Percentiles rank a stretch among this genome's conserved stretches.
These are phyloP conservation scores for Melieria omissa DNA, from an alignment of 2,888 invertebrate species.

Conservation along the genomic window DNA sequence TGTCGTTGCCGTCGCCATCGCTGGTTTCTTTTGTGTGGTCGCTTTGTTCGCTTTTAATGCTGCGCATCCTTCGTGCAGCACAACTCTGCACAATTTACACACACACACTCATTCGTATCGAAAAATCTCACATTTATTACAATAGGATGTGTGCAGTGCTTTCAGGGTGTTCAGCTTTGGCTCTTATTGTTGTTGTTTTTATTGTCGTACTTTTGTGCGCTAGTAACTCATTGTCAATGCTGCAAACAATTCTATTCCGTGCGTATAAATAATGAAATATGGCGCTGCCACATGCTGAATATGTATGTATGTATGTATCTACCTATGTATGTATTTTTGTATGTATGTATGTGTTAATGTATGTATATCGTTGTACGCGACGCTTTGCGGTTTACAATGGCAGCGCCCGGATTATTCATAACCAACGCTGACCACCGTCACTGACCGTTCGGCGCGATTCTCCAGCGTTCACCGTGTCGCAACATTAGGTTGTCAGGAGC, in stretches of 20 bases:
- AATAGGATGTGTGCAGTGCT: background rate
- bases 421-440: constrained; percentile 6
- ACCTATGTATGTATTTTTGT: background rate
- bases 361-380: background rate
- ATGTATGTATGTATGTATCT: background rate
- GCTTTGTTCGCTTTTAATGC: too few relatives aligned
- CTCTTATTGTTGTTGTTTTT: background rate
- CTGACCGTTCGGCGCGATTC: too few relatives aligned
- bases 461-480: too few relatives aligned
- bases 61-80: too few relatives aligned
- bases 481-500: too few relatives aligned
- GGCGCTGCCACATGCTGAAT: background rate
- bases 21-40: too few relatives aligned
- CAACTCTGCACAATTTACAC: too few relatives aligned
- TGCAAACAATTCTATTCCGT: constrained; percentile 25
- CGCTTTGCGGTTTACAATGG: background rate
- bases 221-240: constrained; percentile 31
- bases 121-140: background rate
- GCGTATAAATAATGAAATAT: constrained; percentile 34
- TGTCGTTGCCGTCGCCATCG: background rate
- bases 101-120: background rate
- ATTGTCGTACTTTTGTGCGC: background rate
- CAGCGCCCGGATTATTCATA: background rate
- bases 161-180: constrained; percentile 2
- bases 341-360: background rate